phyloP scores from a whole-genome alignment of 1,140 invertebrate genomes.

The Penaeus japonicus region DNA sequence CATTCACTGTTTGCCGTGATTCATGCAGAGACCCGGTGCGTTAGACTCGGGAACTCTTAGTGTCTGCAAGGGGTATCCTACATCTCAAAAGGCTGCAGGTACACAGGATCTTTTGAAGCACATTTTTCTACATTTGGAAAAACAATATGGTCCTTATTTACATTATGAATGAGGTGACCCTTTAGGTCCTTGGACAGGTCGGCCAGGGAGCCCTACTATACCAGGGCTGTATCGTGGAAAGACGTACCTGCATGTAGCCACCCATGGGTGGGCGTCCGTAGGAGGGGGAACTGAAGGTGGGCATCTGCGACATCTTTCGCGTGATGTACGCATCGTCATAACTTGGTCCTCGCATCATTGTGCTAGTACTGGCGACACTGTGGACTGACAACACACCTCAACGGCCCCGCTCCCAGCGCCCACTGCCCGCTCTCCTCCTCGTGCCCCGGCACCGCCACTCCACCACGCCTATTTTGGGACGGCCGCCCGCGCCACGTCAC shows the following conservation, averaged over 20 bases:
- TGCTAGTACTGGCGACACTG: slow-evolving; percentile 12
- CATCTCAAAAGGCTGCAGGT: too few species aligned
- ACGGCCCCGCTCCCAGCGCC: slow-evolving; percentile 46
- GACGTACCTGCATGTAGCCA: slow-evolving; percentile 44
- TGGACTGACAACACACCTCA: slow-evolving; percentile 48
- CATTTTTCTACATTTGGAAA: too few species aligned
- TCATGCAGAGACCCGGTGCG: too few species aligned
- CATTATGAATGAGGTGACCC: too few species aligned
- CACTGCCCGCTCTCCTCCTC: slow-evolving; percentile 22
- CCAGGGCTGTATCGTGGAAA: too few species aligned
- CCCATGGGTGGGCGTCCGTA: slow-evolving; percentile 34
- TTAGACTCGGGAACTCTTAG: too few species aligned
- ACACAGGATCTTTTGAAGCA: too few species aligned
- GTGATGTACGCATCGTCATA: slow-evolving; percentile 47
- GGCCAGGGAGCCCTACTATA: too few species aligned
- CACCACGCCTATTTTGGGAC: slow-evolving; percentile 34
- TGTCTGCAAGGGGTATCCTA: too few species aligned
- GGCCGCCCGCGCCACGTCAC: slow-evolving; percentile 37
- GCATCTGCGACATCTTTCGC: slow-evolving; percentile 37
- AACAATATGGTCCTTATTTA: too few species aligned
- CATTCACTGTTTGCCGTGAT: too few species aligned
- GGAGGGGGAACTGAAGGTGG: slow-evolving; percentile 32
- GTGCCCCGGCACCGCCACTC: background rate
- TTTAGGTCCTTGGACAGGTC: too few species aligned
- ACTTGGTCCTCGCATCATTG: slow-evolving; percentile 48